Evolutionary conservation across 2,797 vertebrate genomes (phyloP).

Genomic region (Arremon brunneinucha): DNA sequence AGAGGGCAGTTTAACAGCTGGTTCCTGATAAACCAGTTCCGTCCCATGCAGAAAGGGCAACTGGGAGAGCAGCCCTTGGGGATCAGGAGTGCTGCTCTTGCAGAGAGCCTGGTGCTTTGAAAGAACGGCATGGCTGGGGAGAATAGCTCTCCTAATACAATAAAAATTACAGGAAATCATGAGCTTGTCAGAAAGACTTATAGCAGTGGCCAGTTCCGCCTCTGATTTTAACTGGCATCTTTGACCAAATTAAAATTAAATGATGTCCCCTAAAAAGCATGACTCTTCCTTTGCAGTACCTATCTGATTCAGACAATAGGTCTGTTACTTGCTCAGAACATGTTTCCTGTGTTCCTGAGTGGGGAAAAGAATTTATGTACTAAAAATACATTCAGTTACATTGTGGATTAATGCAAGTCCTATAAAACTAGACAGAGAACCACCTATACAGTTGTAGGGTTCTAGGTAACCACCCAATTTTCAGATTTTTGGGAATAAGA

Average conservation of each 20-base stretch:
- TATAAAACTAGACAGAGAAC: background rate
- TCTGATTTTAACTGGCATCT: background rate
- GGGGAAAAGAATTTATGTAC: background rate
- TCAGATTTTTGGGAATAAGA: background rate
- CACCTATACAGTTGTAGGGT: background rate
- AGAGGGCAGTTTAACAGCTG: background rate
- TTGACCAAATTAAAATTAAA: background rate
- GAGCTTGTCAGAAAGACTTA: background rate
- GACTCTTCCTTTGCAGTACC: background rate
- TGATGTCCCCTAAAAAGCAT: background rate
- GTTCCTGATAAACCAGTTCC: background rate
- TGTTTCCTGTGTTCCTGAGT: background rate
- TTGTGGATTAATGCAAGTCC: background rate
- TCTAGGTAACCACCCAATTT: background rate
- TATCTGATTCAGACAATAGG: background rate
- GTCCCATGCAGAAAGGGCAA: background rate
- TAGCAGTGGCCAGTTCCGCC: background rate
- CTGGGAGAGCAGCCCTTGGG: background rate
- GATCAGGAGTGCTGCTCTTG: background rate
- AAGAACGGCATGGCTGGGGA: background rate
- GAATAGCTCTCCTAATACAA: background rate
- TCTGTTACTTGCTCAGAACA: background rate
- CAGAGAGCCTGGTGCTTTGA: background rate
- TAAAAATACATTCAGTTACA: background rate
- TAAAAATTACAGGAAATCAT: constrained; percentile 13